phyloP scores from a whole-genome alignment of 1,140 invertebrate species.

The Caenorhabditis tropicalis region DNA sequence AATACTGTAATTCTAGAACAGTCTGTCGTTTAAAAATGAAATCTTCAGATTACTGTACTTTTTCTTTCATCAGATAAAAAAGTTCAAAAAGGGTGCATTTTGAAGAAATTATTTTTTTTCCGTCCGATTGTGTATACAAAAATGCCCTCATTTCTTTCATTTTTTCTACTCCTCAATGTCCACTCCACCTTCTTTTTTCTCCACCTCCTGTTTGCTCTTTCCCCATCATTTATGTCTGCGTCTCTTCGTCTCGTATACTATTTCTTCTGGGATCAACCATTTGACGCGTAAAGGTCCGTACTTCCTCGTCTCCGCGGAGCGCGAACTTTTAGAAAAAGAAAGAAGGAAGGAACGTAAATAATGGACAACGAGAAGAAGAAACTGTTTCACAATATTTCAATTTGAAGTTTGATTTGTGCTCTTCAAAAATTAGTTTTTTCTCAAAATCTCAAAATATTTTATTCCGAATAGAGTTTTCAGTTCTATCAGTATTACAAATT shows the following conservation, averaged over 20 bases:
- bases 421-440: too few relatives aligned
- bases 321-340: background rate
- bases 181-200: background rate
- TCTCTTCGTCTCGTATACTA: background rate
- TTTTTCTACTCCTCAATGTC: background rate
- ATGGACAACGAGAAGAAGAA: background rate
- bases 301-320: conserved; percentile 31
- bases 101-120: too few relatives aligned
- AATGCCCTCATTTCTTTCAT: conserved; percentile 15
- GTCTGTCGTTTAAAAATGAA: too few relatives aligned
- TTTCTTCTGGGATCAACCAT: background rate
- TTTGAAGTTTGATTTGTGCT: background rate
- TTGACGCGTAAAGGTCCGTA: conserved; percentile 42
- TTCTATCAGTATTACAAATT: too few relatives aligned
- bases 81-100: background rate
- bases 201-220: conserved; percentile 7
- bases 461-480: too few relatives aligned
- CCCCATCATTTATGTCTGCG: background rate
- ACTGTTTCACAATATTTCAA: conserved; percentile 34
- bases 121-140: background rate
- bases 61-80: background rate
- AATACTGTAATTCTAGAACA: too few relatives aligned
- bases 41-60: background rate
- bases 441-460: too few relatives aligned
- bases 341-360: conserved; percentile 36